Conservation (phyloP, 2,888 invertebrate genomes). For the Volucella inflata region DNA sequence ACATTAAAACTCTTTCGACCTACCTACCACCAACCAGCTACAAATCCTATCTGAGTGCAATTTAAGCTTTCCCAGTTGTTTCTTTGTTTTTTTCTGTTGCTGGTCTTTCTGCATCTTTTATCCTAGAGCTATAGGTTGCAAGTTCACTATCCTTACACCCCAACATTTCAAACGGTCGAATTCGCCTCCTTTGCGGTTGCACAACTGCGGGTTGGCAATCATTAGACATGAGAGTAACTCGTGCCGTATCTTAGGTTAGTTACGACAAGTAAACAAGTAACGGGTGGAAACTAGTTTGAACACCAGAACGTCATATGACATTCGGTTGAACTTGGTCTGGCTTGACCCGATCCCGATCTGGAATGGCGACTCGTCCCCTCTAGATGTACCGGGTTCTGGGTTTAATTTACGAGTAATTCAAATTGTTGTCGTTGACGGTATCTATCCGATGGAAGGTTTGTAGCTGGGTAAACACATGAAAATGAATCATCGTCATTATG, state of each 20-base stretch:
- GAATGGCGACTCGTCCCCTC: neutral
- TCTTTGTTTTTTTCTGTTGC: neutral
- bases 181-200: neutral
- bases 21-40: neutral
- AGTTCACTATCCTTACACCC: conserved; percentile 17
- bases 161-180: neutral
- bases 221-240: conserved; percentile 12
- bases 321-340: neutral
- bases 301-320: neutral
- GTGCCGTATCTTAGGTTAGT: conserved; percentile 20
- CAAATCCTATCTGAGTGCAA: conserved; percentile 27
- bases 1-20: neutral
- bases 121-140: conserved; percentile 41
- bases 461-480: conserved; percentile 26
- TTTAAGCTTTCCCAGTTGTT: conserved; percentile 25
- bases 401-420: conserved; percentile 42
- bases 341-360: neutral
- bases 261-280: neutral
- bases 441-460: neutral
- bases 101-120: conserved; percentile 15
- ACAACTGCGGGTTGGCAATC: conserved; percentile 12
- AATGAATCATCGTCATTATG: conserved; percentile 43
- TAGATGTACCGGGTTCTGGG: neutral
- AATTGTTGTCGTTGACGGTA: conserved; percentile 10
- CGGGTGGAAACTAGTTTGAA: conserved; percentile 11